A percentile compares a stretch with the other conserved stretches of the same genome.
phyloP scores from a whole-genome alignment of 2,888 invertebrate genomes.

The Erannis defoliaria region DNA sequence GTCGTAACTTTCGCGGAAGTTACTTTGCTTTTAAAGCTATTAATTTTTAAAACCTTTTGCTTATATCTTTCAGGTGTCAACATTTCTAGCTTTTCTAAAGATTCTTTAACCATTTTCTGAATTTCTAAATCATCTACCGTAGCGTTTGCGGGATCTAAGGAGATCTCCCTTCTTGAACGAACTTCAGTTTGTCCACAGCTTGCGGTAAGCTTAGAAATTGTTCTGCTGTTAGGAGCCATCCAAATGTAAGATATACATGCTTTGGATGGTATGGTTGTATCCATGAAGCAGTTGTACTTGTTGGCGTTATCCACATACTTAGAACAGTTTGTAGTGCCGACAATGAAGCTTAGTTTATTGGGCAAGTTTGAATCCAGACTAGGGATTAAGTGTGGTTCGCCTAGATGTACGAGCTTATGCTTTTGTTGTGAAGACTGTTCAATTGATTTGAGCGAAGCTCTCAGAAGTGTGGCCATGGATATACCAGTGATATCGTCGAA shows the following conservation, averaged over 20 bases:
- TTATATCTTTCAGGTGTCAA: constrained; percentile 69
- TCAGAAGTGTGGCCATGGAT: constrained; percentile 56
- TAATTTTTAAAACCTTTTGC: constrained; percentile 69
- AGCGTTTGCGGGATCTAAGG: constrained; percentile 50
- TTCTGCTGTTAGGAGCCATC: constrained; percentile 58
- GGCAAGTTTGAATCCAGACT: constrained; percentile 63
- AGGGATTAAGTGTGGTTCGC: constrained; percentile 67
- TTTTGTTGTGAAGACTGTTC: constrained; percentile 56
- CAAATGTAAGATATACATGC: constrained; percentile 65
- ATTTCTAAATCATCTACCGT: constrained; percentile 62
- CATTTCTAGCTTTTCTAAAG: constrained; percentile 73
- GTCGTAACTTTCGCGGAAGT: constrained; percentile 69
- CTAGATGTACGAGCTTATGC: constrained; percentile 65
- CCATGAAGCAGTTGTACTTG: constrained; percentile 57
- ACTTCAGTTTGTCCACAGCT: constrained; percentile 48
- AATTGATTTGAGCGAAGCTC: constrained; percentile 58
- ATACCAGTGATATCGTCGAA: constrained; percentile 66
- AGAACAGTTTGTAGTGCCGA: constrained; percentile 67
- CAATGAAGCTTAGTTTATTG: constrained; percentile 61
- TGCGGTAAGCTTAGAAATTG: constrained; percentile 54
- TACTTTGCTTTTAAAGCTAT: constrained; percentile 68
- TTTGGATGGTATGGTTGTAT: constrained; percentile 53
- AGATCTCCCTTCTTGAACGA: constrained; percentile 58
- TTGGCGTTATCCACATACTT: constrained; percentile 55
- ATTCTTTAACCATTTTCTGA: constrained; percentile 63